phyloP scores from a whole-genome alignment of 2,888 invertebrate genomes.

The Aspidiotus destructor region DNA sequence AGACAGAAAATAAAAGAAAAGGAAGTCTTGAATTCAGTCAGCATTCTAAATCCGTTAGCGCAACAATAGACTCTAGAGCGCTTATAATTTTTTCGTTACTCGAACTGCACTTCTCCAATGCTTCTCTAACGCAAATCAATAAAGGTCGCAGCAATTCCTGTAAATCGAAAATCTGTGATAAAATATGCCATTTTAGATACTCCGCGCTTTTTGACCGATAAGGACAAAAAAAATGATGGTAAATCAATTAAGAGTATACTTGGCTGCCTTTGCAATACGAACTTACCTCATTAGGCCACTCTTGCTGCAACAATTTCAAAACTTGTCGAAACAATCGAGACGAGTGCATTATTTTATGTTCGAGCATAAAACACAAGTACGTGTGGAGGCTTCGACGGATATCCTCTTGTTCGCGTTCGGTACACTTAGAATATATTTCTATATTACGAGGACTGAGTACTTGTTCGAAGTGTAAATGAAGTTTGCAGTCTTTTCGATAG shows the following conservation, averaged over 20 bases:
- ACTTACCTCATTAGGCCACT: conserved; percentile 9
- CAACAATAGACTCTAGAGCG: background rate
- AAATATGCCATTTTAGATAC: too few species aligned
- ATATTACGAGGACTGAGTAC: conserved; percentile 20
- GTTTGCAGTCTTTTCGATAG: conserved; percentile 3
- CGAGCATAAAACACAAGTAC: conserved; percentile 10
- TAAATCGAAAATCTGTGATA: background rate
- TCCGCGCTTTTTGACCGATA: background rate
- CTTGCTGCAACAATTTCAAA: conserved; percentile 13
- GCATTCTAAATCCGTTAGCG: too few species aligned
- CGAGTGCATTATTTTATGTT: conserved; percentile 6
- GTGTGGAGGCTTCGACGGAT: background rate
- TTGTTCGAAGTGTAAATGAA: conserved; percentile 17
- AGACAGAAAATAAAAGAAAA: too few species aligned
- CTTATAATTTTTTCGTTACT: background rate
- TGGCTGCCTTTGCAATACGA: too few species aligned
- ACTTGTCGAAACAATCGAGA: conserved; percentile 10
- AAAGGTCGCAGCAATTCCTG: background rate
- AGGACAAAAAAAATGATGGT: background rate
- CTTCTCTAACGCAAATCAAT: background rate
- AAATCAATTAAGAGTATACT: too few species aligned
- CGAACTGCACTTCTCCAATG: background rate
- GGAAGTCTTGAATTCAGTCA: too few species aligned
- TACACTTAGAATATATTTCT: background rate
- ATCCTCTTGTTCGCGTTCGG: background rate